Evolutionary conservation across 2,797 vertebrate genomes (phyloP).

Genomic region (Enteromius anoplus): DNA sequence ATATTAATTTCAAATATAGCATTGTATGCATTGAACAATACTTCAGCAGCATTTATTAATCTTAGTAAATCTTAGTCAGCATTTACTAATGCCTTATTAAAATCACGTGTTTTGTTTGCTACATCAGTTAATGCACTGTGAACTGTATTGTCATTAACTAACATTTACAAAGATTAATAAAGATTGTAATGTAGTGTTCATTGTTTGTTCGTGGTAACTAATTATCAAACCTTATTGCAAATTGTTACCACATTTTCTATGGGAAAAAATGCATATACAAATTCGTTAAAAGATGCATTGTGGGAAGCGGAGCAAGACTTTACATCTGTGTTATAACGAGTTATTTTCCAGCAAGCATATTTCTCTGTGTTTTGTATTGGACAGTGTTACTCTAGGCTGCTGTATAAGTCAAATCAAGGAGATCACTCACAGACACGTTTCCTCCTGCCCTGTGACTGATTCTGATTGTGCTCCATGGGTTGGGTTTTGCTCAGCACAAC

Average conservation of each 20-base stretch:
- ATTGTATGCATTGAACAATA: neutral
- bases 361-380: neutral
- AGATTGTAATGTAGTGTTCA: too few species aligned
- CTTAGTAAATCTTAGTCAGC: too few species aligned
- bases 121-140: too few species aligned
- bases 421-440: neutral
- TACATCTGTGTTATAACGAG: neutral
- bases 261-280: neutral
- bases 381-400: too few species aligned
- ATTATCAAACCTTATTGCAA: too few species aligned
- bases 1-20: neutral
- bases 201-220: too few species aligned
- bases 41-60: too few species aligned
- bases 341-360: neutral
- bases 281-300: neutral
- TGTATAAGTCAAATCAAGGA: neutral
- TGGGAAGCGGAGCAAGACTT: neutral
- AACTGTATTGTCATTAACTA: too few species aligned
- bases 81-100: too few species aligned
- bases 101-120: too few species aligned
- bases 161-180: too few species aligned
- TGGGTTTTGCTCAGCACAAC: conserved; percentile 79
- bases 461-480: conserved; percentile 69
- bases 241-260: neutral
- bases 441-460: conserved; percentile 50